Conservation (phyloP, 1,140 invertebrate genomes). For the Gyrodactylus bullatarudis region DNA sequence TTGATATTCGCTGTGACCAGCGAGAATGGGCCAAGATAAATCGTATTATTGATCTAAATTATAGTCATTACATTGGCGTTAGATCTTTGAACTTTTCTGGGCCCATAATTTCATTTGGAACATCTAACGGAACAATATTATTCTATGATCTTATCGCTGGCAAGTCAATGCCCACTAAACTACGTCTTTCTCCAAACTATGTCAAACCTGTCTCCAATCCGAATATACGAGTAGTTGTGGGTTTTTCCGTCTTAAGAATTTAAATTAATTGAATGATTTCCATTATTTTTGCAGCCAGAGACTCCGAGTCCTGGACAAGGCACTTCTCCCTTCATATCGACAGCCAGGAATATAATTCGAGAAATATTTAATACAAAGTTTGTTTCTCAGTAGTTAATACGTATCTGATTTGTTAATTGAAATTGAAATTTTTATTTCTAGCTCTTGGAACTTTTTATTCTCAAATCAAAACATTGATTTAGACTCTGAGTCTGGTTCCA, state of each 20-base stretch:
- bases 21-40: neutral
- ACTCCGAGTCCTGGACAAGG: too few species aligned
- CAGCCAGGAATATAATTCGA: neutral
- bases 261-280: too few species aligned
- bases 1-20: neutral
- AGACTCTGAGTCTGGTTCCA: neutral
- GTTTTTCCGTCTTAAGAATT: too few species aligned
- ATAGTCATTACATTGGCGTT: conserved; percentile 25
- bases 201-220: too few species aligned
- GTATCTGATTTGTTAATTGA: too few species aligned
- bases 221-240: too few species aligned
- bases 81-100: conserved; percentile 56
- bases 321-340: neutral
- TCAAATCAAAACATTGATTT: neutral
- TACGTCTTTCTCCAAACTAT: neutral
- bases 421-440: neutral
- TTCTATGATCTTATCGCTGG: conserved; percentile 39
- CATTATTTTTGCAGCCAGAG: too few species aligned
- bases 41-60: neutral
- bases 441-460: neutral
- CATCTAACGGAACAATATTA: conserved; percentile 52
- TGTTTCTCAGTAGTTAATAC: too few species aligned
- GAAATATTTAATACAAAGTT: neutral
- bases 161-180: neutral
- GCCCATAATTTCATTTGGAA: conserved; percentile 58